phyloP scores from a whole-genome alignment of 1,140 invertebrate species.

The Aphelenchoides besseyi region DNA sequence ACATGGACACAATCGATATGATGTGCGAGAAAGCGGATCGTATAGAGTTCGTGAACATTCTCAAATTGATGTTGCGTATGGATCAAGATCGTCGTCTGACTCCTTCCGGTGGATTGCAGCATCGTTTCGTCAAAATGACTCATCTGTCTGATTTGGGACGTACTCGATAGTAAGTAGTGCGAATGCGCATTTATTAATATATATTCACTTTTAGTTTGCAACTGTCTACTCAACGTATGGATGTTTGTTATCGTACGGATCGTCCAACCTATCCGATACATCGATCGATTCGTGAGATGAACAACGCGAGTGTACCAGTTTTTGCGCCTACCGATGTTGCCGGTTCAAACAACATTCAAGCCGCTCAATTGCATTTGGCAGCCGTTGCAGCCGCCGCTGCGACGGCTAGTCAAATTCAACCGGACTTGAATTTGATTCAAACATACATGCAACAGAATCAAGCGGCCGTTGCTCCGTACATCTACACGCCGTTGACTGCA shows the following conservation, averaged over 20 bases:
- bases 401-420: constrained; percentile 13
- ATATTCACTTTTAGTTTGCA: constrained; percentile 29
- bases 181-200: neutral
- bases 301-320: neutral
- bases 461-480: constrained; percentile 42
- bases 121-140: constrained; percentile 59
- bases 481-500: constrained; percentile 48
- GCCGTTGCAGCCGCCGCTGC: constrained; percentile 34
- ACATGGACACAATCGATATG: constrained; percentile 48
- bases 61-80: constrained; percentile 60
- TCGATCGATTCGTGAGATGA: neutral
- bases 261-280: constrained; percentile 12
- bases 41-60: constrained; percentile 57
- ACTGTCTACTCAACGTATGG: constrained; percentile 45
- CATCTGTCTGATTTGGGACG: constrained; percentile 46
- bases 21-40: constrained; percentile 52
- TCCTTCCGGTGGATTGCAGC: constrained; percentile 53
- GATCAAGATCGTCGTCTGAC: constrained; percentile 58
- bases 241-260: constrained; percentile 50
- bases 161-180: constrained; percentile 52
- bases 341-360: neutral
- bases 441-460: constrained; percentile 28
- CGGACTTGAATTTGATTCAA: constrained; percentile 25
- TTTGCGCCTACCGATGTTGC: constrained; percentile 29
- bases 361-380: neutral